Conservation (phyloP, 2,113 vertebrate genomes). For the Agapornis roseicollis region DNA sequence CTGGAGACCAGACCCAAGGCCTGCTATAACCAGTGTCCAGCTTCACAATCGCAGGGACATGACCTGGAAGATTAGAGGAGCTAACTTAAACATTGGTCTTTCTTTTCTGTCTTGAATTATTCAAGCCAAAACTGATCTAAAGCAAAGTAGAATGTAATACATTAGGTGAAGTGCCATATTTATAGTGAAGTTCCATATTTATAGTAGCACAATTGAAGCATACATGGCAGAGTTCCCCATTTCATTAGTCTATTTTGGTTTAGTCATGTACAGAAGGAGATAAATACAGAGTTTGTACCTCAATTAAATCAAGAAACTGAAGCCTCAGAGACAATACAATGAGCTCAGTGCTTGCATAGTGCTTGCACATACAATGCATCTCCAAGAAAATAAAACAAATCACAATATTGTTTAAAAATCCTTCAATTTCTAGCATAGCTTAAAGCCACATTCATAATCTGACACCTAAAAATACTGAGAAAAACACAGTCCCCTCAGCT, state of each 20-base stretch:
- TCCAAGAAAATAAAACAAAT: neutral
- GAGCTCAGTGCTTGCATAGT: neutral
- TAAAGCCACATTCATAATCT: neutral
- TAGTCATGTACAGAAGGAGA: neutral
- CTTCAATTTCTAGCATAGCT: neutral
- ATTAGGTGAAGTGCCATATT: neutral
- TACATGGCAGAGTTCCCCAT: neutral
- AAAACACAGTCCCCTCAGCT: neutral
- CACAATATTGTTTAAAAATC: neutral
- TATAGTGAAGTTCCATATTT: too few relatives aligned
- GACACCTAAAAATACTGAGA: neutral
- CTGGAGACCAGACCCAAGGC: neutral
- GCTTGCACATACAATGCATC: neutral
- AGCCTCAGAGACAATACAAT: neutral
- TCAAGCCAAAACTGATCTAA: neutral
- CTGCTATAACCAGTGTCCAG: neutral
- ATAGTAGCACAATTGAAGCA: neutral
- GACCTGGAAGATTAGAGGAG: neutral
- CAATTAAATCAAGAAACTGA: neutral
- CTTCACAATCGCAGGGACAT: neutral
- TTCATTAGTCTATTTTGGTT: neutral
- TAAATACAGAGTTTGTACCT: neutral
- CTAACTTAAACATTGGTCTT: neutral
- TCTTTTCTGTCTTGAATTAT: neutral
- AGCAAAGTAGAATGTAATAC: neutral